phyloP scores from a whole-genome alignment of 2,888 invertebrate species.

The Eupithecia pulchellata region DNA sequence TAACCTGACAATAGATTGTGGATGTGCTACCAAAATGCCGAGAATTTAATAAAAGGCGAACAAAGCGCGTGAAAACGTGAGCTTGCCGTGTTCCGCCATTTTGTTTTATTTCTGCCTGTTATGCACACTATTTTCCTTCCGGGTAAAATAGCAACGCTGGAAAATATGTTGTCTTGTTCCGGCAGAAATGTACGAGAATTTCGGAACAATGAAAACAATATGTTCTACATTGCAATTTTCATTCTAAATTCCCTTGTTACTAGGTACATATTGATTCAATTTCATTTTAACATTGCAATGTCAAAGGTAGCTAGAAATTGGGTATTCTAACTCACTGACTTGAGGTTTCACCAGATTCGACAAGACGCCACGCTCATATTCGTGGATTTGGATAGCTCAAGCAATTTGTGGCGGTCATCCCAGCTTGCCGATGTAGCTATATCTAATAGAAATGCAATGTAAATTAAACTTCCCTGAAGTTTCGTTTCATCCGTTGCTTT shows the following conservation, averaged over 20 bases:
- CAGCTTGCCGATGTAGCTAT: background rate
- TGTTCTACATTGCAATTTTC: slow-evolving; percentile 18
- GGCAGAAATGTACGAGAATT: slow-evolving; percentile 28
- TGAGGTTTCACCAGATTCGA: background rate
- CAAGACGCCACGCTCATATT: background rate
- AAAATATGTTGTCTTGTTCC: slow-evolving; percentile 37
- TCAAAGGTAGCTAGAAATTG: background rate
- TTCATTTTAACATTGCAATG: background rate
- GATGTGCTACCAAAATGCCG: slow-evolving; percentile 11
- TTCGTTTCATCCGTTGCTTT: background rate
- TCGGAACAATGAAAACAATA: slow-evolving; percentile 25
- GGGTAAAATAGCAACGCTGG: slow-evolving; percentile 35
- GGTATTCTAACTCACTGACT: background rate
- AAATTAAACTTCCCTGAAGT: background rate
- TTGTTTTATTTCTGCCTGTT: slow-evolving; percentile 38
- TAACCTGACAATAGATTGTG: slow-evolving; percentile 12
- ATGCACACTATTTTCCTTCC: slow-evolving; percentile 37
- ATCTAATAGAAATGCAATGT: background rate
- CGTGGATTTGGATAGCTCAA: background rate
- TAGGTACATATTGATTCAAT: background rate
- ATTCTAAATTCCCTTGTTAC: slow-evolving; percentile 1
- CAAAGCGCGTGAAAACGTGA: slow-evolving; percentile 42
- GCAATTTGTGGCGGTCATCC: background rate
- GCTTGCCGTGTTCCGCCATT: slow-evolving; percentile 38
- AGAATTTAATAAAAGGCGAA: slow-evolving; percentile 38